A percentile compares a stretch with the other conserved stretches of the same genome.
These are phyloP conservation scores for Polyommatus icarus DNA, from an alignment of 2,888 invertebrate genomes.

Conservation along the genomic window DNA sequence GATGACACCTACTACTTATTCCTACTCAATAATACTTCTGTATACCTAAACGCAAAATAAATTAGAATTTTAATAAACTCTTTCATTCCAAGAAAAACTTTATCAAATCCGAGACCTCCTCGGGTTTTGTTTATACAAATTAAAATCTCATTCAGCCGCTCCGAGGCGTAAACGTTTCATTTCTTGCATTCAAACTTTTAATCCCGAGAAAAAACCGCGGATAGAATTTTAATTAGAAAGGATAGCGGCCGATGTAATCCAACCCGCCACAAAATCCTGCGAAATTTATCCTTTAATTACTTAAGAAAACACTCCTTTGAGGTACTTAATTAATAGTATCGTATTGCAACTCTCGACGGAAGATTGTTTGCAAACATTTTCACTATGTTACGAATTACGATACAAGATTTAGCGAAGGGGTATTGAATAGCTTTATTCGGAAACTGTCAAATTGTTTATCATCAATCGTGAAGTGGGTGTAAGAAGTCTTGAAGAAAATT, in stretches of 20 bases:
- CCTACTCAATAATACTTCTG: background rate
- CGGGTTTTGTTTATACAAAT: conserved; percentile 6
- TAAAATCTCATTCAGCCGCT: conserved; percentile 6
- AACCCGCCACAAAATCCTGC: conserved; percentile 39
- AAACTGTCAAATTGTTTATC: background rate
- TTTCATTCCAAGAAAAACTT: background rate
- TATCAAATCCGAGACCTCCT: background rate
- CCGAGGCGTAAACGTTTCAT: background rate
- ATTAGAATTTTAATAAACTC: background rate
- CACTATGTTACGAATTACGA: background rate
- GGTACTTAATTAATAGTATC: conserved; percentile 48
- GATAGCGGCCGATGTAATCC: conserved; percentile 38
- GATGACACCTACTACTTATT: no score
- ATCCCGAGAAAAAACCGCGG: conserved; percentile 12
- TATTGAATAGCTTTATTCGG: background rate
- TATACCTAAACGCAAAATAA: background rate
- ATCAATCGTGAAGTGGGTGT: background rate
- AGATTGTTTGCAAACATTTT: conserved; percentile 30
- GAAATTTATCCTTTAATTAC: conserved; percentile 47
- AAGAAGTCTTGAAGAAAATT: background rate
- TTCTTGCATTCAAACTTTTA: conserved; percentile 19
- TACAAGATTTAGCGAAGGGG: background rate
- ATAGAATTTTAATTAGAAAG: conserved; percentile 40
- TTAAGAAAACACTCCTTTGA: conserved; percentile 44
- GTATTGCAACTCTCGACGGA: conserved; percentile 33